These are phyloP conservation scores for Siniperca undulata DNA, from an alignment of 2,797 vertebrate species.

Conservation along the genomic window DNA sequence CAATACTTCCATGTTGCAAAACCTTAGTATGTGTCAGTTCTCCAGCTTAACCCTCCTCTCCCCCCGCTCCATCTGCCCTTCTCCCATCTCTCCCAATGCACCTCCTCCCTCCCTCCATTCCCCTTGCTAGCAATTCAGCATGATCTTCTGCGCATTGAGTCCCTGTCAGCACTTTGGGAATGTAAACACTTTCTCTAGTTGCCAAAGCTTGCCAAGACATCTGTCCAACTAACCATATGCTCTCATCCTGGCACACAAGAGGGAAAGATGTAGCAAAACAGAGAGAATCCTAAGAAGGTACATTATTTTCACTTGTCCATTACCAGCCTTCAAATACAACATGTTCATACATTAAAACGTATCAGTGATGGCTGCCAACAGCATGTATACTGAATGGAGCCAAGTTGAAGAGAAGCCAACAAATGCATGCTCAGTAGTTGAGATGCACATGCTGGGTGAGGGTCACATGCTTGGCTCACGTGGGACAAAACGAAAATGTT, in stretches of 20 bases:
- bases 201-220: constrained; percentile 76
- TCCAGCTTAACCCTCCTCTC: constrained; percentile 43
- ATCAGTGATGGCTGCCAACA: constrained; percentile 66
- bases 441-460: constrained; percentile 68
- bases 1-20: constrained; percentile 35
- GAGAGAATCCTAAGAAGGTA: constrained; percentile 23
- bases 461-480: constrained; percentile 72
- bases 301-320: constrained; percentile 39
- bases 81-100: constrained; percentile 40
- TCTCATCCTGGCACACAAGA: constrained; percentile 49
- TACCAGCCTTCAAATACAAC: constrained; percentile 41
- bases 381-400: constrained; percentile 66
- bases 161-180: constrained; percentile 75
- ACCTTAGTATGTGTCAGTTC: constrained; percentile 30
- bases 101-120: constrained; percentile 24
- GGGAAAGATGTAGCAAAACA: constrained; percentile 43
- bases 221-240: constrained; percentile 74
- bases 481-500: constrained; percentile 66
- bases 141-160: constrained; percentile 57
- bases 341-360: constrained; percentile 50
- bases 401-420: constrained; percentile 79
- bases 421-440: constrained; percentile 77
- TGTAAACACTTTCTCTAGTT: constrained; percentile 78
- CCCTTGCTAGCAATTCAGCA: constrained; percentile 68
- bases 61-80: constrained; percentile 55